Percentiles rank a stretch among this genome's conserved stretches.
These are phyloP conservation scores for Eulacestoma nigropectus DNA, from an alignment of 2,113 vertebrate genomes.

Conservation along the genomic window DNA sequence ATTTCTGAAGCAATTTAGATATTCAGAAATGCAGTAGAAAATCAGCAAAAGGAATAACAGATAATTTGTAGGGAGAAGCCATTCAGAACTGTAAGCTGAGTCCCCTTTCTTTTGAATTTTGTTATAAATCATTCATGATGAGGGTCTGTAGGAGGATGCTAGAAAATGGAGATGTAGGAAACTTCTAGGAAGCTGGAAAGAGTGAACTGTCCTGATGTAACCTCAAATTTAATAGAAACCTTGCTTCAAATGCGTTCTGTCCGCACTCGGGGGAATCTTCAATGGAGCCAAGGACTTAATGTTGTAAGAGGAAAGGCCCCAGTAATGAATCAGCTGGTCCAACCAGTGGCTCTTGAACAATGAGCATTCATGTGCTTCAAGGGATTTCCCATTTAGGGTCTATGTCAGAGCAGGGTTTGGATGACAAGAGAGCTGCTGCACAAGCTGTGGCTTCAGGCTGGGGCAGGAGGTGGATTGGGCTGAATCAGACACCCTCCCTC, in stretches of 20 bases:
- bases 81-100: neutral
- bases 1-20: neutral
- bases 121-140: conserved; percentile 6
- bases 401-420: neutral
- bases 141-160: neutral
- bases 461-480: neutral
- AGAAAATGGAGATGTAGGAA: neutral
- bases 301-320: neutral
- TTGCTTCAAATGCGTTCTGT: neutral
- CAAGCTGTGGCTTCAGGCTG: neutral
- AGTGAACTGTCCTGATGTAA: neutral
- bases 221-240: neutral
- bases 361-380: neutral
- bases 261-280: neutral
- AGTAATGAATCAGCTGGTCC: neutral
- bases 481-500: neutral
- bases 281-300: neutral
- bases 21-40: neutral
- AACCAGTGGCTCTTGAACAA: neutral
- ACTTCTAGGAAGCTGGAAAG: neutral
- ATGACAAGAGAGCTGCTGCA: neutral
- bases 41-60: neutral
- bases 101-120: conserved; percentile 4
- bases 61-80: neutral
- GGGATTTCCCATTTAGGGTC: neutral